Percentiles rank a stretch among this genome's conserved stretches.
Evolutionary conservation across 2,888 invertebrate genomes (phyloP).

Genomic region (Ommatoiulus sabulosus): DNA sequence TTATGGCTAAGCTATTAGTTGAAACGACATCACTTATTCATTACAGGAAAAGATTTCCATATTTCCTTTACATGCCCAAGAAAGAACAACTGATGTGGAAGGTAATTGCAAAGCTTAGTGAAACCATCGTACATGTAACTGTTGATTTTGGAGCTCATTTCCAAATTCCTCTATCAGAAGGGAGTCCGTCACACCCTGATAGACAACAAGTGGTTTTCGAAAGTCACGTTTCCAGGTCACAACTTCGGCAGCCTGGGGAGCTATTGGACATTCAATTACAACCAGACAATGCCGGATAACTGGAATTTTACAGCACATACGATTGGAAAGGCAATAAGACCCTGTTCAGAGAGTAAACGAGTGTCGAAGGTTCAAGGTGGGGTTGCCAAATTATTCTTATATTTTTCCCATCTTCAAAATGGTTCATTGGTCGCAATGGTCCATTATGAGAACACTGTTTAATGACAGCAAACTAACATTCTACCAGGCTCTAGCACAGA

Average conservation of each 20-base stretch:
- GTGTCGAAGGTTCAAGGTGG: background rate
- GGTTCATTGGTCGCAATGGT: no score
- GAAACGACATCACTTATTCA: no score
- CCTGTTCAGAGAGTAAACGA: background rate
- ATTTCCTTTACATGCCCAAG: slow-evolving; percentile 10
- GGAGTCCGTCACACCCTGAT: background rate
- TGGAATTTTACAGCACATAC: background rate
- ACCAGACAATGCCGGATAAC: background rate
- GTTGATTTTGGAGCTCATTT: background rate
- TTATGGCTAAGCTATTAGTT: no score
- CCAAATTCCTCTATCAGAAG: background rate
- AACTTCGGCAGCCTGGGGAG: background rate
- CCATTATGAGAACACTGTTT: no score
- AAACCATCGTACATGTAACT: background rate
- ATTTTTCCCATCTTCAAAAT: no score
- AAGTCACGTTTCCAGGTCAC: background rate
- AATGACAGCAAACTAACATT: no score
- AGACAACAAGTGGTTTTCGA: background rate
- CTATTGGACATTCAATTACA: background rate
- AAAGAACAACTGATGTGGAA: background rate
- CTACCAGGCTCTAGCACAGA: background rate
- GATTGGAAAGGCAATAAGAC: background rate
- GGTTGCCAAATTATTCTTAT: background rate
- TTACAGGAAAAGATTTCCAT: background rate
- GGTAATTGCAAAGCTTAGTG: background rate